These are phyloP conservation scores for Rhodophaea formosa DNA, from an alignment of 2,888 invertebrate genomes.

Conservation along the genomic window DNA sequence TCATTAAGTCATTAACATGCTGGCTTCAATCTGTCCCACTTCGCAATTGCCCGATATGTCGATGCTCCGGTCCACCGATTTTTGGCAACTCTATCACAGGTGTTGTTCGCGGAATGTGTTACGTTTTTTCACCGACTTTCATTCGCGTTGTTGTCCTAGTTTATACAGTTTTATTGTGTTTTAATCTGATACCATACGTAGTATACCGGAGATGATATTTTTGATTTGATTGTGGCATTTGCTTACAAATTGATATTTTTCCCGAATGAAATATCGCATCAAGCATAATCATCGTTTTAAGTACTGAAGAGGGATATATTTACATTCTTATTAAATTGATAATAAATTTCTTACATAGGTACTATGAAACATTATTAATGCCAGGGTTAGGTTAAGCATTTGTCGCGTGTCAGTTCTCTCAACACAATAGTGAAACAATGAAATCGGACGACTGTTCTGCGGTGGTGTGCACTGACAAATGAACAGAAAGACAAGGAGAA, in stretches of 20 bases:
- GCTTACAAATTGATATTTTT: neutral
- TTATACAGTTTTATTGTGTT: neutral
- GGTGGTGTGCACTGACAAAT: too few species aligned
- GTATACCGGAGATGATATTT: neutral
- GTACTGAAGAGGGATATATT: too few species aligned
- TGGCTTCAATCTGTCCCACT: constrained; percentile 2
- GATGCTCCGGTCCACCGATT: constrained; percentile 8
- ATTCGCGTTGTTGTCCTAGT: neutral
- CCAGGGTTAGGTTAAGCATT: too few species aligned
- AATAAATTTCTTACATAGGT: too few species aligned
- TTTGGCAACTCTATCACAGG: constrained; percentile 2
- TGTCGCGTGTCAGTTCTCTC: too few species aligned
- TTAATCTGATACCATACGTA: neutral
- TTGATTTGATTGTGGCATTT: neutral
- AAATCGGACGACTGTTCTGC: too few species aligned
- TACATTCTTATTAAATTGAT: too few species aligned
- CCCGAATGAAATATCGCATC: too few species aligned
- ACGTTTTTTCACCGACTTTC: neutral
- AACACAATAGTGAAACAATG: too few species aligned
- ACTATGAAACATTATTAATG: too few species aligned
- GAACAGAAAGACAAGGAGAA: too few species aligned
- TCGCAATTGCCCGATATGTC: neutral
- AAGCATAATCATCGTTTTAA: too few species aligned
- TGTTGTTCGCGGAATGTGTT: neutral
- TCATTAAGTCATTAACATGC: constrained; percentile 12